Conservation (phyloP, 1,140 invertebrate species). For the Brachionus rubens region DNA sequence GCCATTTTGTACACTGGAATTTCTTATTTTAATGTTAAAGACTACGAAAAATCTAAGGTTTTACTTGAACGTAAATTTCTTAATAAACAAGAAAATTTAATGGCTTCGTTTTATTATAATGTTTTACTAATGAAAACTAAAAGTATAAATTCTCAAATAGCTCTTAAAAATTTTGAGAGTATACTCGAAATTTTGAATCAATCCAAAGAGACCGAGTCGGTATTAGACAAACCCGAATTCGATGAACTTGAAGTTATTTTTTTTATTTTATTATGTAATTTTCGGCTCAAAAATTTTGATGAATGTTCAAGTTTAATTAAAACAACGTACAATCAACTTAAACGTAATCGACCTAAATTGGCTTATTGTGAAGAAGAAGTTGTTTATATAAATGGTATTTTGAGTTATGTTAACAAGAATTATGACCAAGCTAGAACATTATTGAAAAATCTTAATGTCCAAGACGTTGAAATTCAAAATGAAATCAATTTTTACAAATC, state of each 20-base stretch:
- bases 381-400: slow-evolving; percentile 5
- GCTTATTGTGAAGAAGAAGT: neutral
- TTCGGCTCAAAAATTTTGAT: slow-evolving; percentile 18
- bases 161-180: slow-evolving; percentile 18
- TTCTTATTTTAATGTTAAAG: slow-evolving; percentile 13
- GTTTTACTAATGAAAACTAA: neutral
- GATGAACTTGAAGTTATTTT: neutral
- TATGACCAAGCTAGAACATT: neutral
- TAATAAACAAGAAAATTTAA: neutral
- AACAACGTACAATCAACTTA: neutral
- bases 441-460: neutral
- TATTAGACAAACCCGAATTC: slow-evolving; percentile 1
- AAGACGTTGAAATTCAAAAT: neutral
- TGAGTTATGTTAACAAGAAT: neutral
- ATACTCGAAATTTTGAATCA: neutral
- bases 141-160: neutral
- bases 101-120: slow-evolving; percentile 28
- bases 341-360: neutral
- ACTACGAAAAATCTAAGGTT: slow-evolving; percentile 15
- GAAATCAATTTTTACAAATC: slow-evolving; percentile 24
- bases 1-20: slow-evolving; percentile 17
- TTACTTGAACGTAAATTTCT: neutral
- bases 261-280: slow-evolving; percentile 16
- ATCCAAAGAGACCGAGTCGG: neutral
- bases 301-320: neutral